Conservation (phyloP, 1,140 invertebrate species). For the Amphibalanus amphitrite region DNA sequence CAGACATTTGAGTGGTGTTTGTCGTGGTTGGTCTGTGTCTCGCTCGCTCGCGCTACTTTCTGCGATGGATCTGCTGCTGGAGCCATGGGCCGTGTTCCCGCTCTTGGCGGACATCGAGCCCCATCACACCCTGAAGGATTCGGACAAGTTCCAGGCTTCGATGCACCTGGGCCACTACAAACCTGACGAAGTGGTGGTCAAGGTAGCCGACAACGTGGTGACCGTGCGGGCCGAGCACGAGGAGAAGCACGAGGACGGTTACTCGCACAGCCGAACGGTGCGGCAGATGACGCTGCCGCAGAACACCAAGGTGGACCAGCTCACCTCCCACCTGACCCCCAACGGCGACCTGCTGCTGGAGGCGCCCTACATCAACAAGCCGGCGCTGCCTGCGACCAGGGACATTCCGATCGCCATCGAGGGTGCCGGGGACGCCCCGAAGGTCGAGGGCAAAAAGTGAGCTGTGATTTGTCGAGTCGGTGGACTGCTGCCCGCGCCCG, state of each 20-base stretch:
- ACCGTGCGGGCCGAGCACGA: conserved; percentile 10
- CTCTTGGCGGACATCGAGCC: too few species aligned
- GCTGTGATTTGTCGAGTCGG: too few species aligned
- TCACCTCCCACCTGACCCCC: background rate
- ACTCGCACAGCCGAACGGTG: background rate
- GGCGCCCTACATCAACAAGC: background rate
- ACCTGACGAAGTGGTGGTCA: conserved; percentile 11
- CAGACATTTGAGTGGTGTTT: too few species aligned
- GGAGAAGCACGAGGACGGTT: conserved; percentile 8
- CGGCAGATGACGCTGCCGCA: background rate
- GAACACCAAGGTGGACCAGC: background rate
- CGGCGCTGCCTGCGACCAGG: too few species aligned
- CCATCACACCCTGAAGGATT: background rate
- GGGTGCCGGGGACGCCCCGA: too few species aligned
- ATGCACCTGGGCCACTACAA: conserved; percentile 8
- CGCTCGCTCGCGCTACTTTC: too few species aligned
- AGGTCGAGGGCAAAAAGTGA: too few species aligned
- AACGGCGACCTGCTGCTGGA: background rate
- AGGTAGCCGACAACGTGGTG: conserved; percentile 6
- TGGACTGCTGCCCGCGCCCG: too few species aligned
- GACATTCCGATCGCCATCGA: too few species aligned
- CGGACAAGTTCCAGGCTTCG: conserved; percentile 9
- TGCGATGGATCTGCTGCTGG: too few species aligned
- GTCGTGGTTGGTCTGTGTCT: too few species aligned
- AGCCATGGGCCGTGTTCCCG: too few species aligned